Evolutionary conservation across 2,888 invertebrate species (phyloP).

Genomic region (Drepana falcataria): DNA sequence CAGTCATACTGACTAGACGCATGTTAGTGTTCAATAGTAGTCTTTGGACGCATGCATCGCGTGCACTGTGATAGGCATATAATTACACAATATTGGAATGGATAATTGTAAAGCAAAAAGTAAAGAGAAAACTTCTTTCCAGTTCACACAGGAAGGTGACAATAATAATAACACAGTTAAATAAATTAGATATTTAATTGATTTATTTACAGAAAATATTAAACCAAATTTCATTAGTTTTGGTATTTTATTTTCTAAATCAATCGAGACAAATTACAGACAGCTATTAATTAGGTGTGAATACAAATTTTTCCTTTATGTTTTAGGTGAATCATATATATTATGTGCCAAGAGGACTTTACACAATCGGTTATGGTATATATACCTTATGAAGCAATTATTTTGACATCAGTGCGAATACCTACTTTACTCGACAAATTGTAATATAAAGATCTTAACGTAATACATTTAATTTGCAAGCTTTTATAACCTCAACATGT

Average conservation of each 20-base stretch:
- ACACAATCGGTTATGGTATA: slow-evolving; percentile 33
- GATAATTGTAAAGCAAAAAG: no score
- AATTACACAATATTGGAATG: no score
- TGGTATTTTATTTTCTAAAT: slow-evolving; percentile 55
- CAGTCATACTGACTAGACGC: no score
- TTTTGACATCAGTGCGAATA: slow-evolving; percentile 58
- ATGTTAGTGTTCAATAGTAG: no score
- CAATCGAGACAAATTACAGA: slow-evolving; percentile 60
- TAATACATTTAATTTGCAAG: slow-evolving; percentile 49
- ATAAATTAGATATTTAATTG: slow-evolving; percentile 70
- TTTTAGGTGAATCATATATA: slow-evolving; percentile 3
- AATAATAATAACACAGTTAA: slow-evolving; percentile 33
- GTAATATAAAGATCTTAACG: slow-evolving; percentile 63
- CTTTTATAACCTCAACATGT: slow-evolving; percentile 42
- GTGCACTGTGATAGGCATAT: no score
- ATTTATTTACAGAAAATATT: slow-evolving; percentile 79
- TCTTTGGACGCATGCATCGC: no score
- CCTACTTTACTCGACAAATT: slow-evolving; percentile 55
- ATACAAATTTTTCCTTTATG: slow-evolving; percentile 47
- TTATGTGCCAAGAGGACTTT: slow-evolving; percentile 41
- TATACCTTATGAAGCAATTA: slow-evolving; percentile 30
- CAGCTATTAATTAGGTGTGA: slow-evolving; percentile 37
- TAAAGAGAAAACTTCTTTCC: no score
- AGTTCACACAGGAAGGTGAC: background rate
- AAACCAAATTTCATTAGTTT: slow-evolving; percentile 68